phyloP scores from a whole-genome alignment of 2,888 invertebrate genomes.

The Philopedon plagiatum region DNA sequence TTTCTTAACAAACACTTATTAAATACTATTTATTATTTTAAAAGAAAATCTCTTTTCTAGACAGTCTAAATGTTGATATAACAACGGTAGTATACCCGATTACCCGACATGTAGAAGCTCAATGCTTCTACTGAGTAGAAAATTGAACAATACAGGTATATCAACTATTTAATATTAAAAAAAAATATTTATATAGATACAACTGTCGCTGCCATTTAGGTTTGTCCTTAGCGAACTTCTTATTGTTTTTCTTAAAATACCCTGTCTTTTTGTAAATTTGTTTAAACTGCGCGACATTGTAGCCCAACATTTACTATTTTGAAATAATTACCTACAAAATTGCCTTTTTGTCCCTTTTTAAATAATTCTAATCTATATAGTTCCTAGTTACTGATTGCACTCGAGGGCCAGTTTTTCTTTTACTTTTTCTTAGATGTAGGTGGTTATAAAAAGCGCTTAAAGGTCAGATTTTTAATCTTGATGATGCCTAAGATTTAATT shows the following conservation, averaged over 20 bases:
- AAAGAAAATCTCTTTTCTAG: slow-evolving; percentile 44
- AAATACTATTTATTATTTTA: slow-evolving; percentile 40
- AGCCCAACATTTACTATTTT: slow-evolving; percentile 4
- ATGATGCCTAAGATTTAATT: slow-evolving; percentile 5
- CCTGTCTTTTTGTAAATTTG: slow-evolving; percentile 25
- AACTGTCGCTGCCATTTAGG: slow-evolving; percentile 44
- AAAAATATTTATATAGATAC: slow-evolving; percentile 39
- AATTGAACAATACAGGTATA: slow-evolving; percentile 46
- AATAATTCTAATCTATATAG: background rate
- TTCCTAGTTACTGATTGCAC: slow-evolving; percentile 1
- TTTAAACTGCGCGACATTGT: slow-evolving; percentile 21
- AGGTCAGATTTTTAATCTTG: background rate
- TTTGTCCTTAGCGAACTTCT: slow-evolving; percentile 38
- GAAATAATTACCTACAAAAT: background rate
- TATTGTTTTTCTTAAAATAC: slow-evolving; percentile 36
- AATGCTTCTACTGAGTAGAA: slow-evolving; percentile 39
- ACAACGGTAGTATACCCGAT: slow-evolving; percentile 48
- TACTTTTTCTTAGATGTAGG: background rate
- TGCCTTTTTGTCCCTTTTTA: background rate
- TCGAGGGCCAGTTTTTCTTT: background rate
- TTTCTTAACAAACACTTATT: slow-evolving; percentile 47
- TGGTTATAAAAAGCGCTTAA: background rate
- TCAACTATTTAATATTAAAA: slow-evolving; percentile 36
- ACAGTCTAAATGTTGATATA: slow-evolving; percentile 49
- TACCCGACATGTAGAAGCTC: slow-evolving; percentile 14